Conservation (phyloP, 2,797 vertebrate species). For the Oryzias sinensis region DNA sequence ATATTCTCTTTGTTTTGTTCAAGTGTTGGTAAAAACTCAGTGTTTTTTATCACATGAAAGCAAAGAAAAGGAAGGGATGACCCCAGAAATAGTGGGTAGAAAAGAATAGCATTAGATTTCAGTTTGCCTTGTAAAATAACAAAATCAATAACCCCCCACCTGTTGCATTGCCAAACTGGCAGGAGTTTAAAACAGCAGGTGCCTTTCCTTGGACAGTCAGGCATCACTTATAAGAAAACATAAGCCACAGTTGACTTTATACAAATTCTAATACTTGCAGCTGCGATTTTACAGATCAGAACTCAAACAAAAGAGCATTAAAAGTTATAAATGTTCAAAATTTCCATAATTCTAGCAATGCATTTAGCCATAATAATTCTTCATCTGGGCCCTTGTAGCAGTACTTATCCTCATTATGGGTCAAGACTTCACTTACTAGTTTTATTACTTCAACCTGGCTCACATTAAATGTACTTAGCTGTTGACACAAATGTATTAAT, state of each 20-base stretch:
- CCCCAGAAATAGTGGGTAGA: background rate
- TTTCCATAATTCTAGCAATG: background rate
- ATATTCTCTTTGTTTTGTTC: conserved; percentile 4
- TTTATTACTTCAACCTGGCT: background rate
- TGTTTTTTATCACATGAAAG: conserved; percentile 16
- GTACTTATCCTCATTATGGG: background rate
- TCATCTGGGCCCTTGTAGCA: background rate
- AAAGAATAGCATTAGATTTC: conserved; percentile 17
- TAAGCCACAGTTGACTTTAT: conserved; percentile 2
- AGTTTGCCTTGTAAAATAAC: conserved; percentile 7
- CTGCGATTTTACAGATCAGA: background rate
- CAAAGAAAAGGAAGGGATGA: conserved; percentile 1
- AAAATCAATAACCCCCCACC: conserved; percentile 25
- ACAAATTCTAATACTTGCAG: background rate
- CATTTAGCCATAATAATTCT: background rate
- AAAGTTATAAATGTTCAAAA: background rate
- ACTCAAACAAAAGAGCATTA: no score
- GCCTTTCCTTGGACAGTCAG: conserved; percentile 15
- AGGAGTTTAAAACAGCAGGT: conserved; percentile 13
- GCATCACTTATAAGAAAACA: conserved; percentile 3
- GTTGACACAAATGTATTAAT: background rate
- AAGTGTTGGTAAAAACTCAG: background rate
- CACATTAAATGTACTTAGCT: background rate
- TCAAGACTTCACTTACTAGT: background rate
- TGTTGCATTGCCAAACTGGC: background rate